Evolutionary conservation across 2,113 vertebrate species (phyloP).

Genomic region (Lycocorax pyrrhopterus): DNA sequence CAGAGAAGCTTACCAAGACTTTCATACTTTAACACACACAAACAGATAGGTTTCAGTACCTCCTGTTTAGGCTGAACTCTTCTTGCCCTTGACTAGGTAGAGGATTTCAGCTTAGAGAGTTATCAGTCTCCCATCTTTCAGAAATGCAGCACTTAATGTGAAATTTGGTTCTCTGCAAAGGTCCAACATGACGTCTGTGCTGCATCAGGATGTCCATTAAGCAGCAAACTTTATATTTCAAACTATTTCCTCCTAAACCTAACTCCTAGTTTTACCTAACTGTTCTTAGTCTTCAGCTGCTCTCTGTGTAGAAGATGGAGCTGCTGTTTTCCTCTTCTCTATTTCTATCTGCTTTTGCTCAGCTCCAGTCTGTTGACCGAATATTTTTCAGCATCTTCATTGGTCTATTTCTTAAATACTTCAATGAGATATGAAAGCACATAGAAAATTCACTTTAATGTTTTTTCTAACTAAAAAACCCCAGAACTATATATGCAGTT

Average conservation of each 20-base stretch:
- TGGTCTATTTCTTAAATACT: not conserved
- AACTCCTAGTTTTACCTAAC: not conserved
- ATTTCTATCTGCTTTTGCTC: not conserved
- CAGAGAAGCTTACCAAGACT: not conserved
- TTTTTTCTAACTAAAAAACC: not conserved
- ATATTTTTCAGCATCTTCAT: not conserved
- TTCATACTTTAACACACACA: not conserved
- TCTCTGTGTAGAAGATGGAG: not conserved
- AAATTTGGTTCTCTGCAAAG: not conserved
- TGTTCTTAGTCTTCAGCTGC: not conserved
- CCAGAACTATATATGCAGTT: not conserved
- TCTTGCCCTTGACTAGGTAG: not conserved
- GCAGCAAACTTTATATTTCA: not conserved
- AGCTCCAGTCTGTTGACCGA: not conserved
- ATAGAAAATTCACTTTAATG: not conserved
- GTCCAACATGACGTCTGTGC: accelerated
- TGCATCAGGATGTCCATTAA: not conserved
- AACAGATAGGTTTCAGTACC: not conserved
- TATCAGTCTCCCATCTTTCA: not conserved
- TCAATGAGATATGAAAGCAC: not conserved
- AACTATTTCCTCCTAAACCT: not conserved
- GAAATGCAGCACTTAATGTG: not conserved
- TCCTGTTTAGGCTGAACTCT: not conserved
- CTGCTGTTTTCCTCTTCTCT: not conserved
- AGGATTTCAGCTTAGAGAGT: not conserved